A percentile compares a stretch with the other conserved stretches of the same genome.
Conservation (phyloP, 2,113 vertebrate species). For the Grantiella picta region DNA sequence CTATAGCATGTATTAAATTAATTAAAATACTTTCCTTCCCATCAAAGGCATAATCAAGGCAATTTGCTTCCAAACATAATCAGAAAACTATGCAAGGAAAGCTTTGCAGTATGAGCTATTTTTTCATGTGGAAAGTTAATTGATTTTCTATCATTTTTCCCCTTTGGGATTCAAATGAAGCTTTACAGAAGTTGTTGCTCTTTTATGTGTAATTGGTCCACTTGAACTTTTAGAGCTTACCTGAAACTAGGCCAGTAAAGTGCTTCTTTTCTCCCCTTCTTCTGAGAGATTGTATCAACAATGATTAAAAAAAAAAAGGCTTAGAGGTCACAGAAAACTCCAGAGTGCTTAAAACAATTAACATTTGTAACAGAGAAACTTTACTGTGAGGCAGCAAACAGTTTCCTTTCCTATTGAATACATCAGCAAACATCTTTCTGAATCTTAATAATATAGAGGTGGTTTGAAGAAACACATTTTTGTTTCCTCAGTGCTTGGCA, state of each 20-base stretch:
- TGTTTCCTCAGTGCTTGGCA: not conserved
- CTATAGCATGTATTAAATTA: constrained; percentile 65
- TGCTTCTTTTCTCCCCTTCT: not conserved
- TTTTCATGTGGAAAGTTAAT: constrained; percentile 76
- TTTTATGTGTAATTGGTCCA: constrained; percentile 32
- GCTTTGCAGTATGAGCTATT: constrained; percentile 61
- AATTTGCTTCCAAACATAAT: constrained; percentile 75
- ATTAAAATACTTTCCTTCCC: constrained; percentile 70
- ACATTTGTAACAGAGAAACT: not conserved
- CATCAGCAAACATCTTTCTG: not conserved
- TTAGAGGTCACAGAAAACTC: not conserved
- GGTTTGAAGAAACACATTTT: not conserved
- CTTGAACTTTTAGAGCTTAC: constrained; percentile 49
- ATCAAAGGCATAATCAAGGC: constrained; percentile 73
- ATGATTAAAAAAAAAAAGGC: not conserved
- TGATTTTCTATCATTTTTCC: constrained; percentile 64
- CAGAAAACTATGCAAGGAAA: constrained; percentile 68
- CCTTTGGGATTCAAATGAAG: constrained; percentile 62
- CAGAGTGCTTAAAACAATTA: constrained; percentile 6
- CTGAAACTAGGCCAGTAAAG: constrained; percentile 46
- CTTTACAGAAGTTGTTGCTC: constrained; percentile 49
- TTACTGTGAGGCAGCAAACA: not conserved
- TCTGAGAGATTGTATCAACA: constrained; percentile 30
- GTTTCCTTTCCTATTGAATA: not conserved
- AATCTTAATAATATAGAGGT: not conserved